Evolutionary conservation across 2,113 vertebrate genomes (phyloP).

Genomic region (Microtus pennsylvanicus): DNA sequence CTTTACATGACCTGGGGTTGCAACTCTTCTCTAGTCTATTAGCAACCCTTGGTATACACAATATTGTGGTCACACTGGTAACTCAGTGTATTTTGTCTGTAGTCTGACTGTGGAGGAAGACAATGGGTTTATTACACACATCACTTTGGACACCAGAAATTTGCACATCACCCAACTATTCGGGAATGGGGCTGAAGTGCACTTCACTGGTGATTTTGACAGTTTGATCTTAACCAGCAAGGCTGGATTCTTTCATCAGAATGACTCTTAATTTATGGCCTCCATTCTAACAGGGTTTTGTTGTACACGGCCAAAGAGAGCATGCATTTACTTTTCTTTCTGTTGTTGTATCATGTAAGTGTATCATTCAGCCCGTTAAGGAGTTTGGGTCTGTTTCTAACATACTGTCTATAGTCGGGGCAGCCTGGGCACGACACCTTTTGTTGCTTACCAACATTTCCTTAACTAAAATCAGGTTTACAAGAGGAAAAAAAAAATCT

Average conservation of each 20-base stretch:
- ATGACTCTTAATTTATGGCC: background rate
- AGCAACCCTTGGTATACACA: background rate
- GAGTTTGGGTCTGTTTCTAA: conserved; percentile 9
- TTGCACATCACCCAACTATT: background rate
- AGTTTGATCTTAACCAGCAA: conserved; percentile 16
- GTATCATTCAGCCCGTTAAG: background rate
- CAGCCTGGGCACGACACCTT: no score
- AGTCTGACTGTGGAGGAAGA: conserved; percentile 1
- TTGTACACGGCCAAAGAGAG: background rate
- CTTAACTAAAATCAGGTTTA: background rate
- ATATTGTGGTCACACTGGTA: background rate
- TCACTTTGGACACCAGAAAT: background rate
- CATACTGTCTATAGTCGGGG: background rate
- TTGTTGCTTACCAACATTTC: background rate
- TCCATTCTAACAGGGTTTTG: background rate
- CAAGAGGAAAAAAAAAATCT: background rate
- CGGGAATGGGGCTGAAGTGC: background rate
- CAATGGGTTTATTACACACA: background rate
- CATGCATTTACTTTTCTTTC: background rate
- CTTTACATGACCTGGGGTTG: background rate
- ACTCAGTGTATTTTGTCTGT: background rate
- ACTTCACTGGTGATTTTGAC: conserved; percentile 29
- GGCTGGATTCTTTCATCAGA: background rate
- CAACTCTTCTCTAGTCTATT: background rate
- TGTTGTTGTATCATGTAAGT: background rate